These are phyloP conservation scores for Sarcophilus harrisii DNA, from an alignment of 2,797 vertebrate genomes.

Conservation along the genomic window DNA sequence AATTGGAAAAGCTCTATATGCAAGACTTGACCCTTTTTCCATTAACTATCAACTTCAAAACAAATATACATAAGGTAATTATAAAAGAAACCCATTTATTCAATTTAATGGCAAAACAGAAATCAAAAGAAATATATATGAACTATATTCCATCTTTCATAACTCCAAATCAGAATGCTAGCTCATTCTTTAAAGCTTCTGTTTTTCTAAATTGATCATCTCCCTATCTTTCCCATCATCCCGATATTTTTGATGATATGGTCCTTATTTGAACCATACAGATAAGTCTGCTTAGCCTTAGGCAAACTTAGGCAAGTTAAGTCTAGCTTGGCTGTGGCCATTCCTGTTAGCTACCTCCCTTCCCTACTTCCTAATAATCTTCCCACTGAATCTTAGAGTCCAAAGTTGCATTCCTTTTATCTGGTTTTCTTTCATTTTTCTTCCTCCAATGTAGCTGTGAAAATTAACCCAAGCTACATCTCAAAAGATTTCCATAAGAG, in stretches of 20 bases:
- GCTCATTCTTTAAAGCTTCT: background rate
- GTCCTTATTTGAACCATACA: background rate
- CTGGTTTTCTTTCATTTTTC: background rate
- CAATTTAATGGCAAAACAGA: background rate
- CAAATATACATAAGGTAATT: background rate
- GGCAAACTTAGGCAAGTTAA: too few relatives aligned
- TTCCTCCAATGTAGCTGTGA: background rate
- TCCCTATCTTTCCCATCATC: background rate
- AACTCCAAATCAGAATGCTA: background rate
- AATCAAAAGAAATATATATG: background rate
- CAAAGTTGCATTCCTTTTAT: background rate
- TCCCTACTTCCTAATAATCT: background rate
- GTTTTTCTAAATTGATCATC: background rate
- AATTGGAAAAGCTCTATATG: background rate
- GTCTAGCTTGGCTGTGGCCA: background rate
- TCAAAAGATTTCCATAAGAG: background rate
- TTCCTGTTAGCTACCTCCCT: background rate
- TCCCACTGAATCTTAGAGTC: background rate
- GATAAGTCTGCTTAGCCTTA: background rate
- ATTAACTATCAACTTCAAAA: background rate
- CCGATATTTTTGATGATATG: background rate
- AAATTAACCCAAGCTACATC: background rate
- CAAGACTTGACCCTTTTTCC: background rate
- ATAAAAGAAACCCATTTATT: slow-evolving; percentile 1
- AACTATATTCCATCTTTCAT: too few relatives aligned